Base-by-base conservation (phyloP, 2,797 vertebrate genomes). In the Malurus splendens region DNA sequence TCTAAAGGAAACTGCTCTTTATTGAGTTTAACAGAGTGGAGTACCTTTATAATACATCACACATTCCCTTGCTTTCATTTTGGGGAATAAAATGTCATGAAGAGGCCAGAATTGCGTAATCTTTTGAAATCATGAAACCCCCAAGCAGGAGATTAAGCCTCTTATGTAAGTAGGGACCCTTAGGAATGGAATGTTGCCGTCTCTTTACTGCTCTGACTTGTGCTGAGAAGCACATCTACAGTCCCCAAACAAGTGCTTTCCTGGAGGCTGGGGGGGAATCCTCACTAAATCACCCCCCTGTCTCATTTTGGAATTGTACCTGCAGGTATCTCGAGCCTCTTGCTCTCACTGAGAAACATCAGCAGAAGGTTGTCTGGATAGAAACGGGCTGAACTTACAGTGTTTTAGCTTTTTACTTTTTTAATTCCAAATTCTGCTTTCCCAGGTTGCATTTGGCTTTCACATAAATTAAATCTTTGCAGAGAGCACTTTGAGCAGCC, bases 211-310 rank as follows among this genome's bases (percentile, higher is more conserved):
- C 36, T 39, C 2, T n/a, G 15, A 19, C 10, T 61, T 20, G n/a
- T 55, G 11, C 8, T 14, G 8, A 50, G 48, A 33, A 27, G 32
- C 22, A 27, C 12, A 15, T 15, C 33, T 33, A n/a, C 9, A 16
- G 12, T 4, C 12, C 17, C 19, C 14, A 32, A 5, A 32, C 30
- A 27, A 28, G 6, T 0, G 0, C 3, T 0, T 11, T 59, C 5
- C 15, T 39, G 41, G 32, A 27, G 28, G 9, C 0, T 14, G 27
- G 8, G 3, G 41, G 30, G 30, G 6, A 36, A 20, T 41, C 38
- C 24, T 36, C 56, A 51, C 30, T 24, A 16, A 76, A 6, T 7
- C 27, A 27, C 9, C 22, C 30, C 4, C 25, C 0, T 2, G 16
- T 14, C 27, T 27, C 9, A 28, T 19, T 61, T 24, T 44, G 25